Evolutionary conservation across 2,888 invertebrate genomes (phyloP).

Genomic region (Diplazon laetatorius): DNA sequence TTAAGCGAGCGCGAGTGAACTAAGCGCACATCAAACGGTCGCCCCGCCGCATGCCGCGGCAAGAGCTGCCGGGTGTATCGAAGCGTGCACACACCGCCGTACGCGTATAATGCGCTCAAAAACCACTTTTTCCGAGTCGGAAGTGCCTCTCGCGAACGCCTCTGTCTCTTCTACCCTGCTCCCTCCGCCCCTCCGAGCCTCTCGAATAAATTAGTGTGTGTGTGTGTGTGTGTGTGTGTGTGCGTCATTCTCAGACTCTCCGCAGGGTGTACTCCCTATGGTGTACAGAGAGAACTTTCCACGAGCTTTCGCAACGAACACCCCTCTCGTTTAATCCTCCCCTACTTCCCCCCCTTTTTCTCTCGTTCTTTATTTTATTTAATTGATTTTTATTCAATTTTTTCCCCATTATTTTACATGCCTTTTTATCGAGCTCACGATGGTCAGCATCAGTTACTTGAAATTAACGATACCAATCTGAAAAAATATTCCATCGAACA

Average conservation of each 20-base stretch:
- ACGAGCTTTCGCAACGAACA: background rate
- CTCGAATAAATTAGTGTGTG: conserved; percentile 61
- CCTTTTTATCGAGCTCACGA: background rate
- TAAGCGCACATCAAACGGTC: conserved; percentile 64
- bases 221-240: too few species aligned
- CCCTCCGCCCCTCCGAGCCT: conserved; percentile 13
- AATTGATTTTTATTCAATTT: too few species aligned
- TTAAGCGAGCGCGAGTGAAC: conserved; percentile 60
- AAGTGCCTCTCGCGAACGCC: conserved; percentile 62
- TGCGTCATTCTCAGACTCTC: background rate
- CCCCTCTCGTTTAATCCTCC: background rate
- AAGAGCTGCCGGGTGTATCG: conserved; percentile 34
- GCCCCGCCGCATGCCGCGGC: conserved; percentile 57
- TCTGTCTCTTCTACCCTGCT: conserved; percentile 53
- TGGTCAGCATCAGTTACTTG: too few species aligned
- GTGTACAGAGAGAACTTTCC: background rate
- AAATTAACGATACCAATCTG: too few species aligned
- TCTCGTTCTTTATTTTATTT: background rate
- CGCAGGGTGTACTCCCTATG: background rate
- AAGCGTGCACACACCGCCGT: conserved; percentile 32
- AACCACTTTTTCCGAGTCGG: conserved; percentile 64
- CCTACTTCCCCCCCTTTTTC: too few species aligned
- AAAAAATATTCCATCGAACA: too few species aligned
- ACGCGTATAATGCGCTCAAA: conserved; percentile 64
- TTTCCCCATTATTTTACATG: background rate